Conservation (phyloP, 1,140 invertebrate species). For the Trichogramma pretiosum region DNA sequence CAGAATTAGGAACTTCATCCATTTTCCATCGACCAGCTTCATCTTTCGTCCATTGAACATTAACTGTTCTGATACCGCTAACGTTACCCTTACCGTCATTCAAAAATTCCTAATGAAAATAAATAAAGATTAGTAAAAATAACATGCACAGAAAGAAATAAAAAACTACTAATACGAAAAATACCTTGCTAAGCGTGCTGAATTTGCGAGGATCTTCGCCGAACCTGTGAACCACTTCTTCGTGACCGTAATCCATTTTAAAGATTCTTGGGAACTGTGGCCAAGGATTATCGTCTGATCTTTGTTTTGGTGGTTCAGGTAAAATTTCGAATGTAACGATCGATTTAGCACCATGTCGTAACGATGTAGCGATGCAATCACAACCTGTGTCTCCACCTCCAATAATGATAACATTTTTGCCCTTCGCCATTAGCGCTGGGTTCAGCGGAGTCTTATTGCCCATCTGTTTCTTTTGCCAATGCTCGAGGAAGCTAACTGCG, state of each 20-base stretch:
- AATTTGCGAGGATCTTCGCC: slow-evolving; percentile 91
- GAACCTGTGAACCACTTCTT: slow-evolving; percentile 82
- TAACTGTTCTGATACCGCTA: slow-evolving; percentile 77
- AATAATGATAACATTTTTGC: slow-evolving; percentile 93
- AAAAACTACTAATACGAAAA: slow-evolving; percentile 4
- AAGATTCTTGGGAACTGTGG: slow-evolving; percentile 95
- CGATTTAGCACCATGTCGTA: slow-evolving; percentile 91
- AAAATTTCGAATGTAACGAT: slow-evolving; percentile 97
- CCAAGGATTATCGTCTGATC: slow-evolving; percentile 90
- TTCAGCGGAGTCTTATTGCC: slow-evolving; percentile 45
- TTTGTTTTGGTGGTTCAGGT: slow-evolving; percentile 73
- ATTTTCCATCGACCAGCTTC: slow-evolving; percentile 89
- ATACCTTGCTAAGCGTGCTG: slow-evolving; percentile 80
- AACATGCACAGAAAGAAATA: not conserved
- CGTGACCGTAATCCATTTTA: slow-evolving; percentile 96
- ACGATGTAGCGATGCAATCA: slow-evolving; percentile 96
- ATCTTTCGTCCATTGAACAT: slow-evolving; percentile 91
- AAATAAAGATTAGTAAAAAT: too few species aligned
- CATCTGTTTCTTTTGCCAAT: slow-evolving; percentile 93
- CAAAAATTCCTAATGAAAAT: slow-evolving; percentile 68
- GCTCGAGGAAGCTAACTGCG: slow-evolving; percentile 95
- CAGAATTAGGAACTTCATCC: slow-evolving; percentile 75
- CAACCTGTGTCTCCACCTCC: slow-evolving; percentile 99
- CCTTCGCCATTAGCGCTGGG: slow-evolving; percentile 68
- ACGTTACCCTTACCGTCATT: slow-evolving; percentile 87